Evolutionary conservation across 2,888 invertebrate genomes (phyloP).

Genomic region (Nemotelus nigrinus): DNA sequence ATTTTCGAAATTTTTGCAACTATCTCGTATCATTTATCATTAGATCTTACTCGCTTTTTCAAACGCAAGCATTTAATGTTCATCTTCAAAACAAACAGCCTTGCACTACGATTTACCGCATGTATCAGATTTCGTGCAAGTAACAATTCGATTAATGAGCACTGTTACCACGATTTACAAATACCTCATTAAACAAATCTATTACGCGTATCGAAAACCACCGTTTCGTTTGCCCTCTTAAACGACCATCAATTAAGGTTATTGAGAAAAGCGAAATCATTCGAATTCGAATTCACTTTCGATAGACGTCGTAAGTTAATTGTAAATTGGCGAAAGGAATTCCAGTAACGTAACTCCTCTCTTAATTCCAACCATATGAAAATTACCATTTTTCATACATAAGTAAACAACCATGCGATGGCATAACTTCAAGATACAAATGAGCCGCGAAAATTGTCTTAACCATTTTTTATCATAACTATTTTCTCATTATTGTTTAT

Average conservation of each 20-base stretch:
- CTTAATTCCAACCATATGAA: not conserved
- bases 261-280: not conserved
- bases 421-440: not conserved
- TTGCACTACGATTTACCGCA: too few species aligned
- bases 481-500: not conserved
- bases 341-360: not conserved
- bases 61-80: too few species aligned
- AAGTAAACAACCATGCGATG: not conserved
- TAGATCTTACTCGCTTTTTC: too few species aligned
- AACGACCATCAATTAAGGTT: not conserved
- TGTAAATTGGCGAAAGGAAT: not conserved
- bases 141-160: too few species aligned
- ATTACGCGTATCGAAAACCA: not conserved
- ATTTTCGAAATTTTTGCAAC: too few species aligned
- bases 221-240: not conserved
- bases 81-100: too few species aligned
- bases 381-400: not conserved
- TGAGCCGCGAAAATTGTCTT: not conserved
- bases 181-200: not conserved
- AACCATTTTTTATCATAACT: not conserved
- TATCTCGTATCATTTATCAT: too few species aligned
- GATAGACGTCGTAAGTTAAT: not conserved
- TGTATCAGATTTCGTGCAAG: too few species aligned
- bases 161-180: too few species aligned
- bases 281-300: not conserved